phyloP scores from a whole-genome alignment of 2,888 invertebrate species.

The Galerucella pusilla region DNA sequence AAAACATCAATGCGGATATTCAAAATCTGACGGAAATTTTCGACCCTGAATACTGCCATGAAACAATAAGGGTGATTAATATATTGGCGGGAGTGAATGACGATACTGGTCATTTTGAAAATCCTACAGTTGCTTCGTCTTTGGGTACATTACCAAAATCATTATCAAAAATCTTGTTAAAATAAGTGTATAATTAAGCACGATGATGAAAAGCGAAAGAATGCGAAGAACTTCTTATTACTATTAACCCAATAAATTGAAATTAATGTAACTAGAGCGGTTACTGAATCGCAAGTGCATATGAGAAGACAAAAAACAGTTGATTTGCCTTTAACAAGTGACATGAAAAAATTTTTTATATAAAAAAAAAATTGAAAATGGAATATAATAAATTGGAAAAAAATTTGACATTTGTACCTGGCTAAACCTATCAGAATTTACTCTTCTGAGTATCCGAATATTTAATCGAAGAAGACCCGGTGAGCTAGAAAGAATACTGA shows the following conservation, averaged over 20 bases:
- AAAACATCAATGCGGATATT: constrained; percentile 34
- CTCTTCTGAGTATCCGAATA: constrained; percentile 23
- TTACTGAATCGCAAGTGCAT: constrained; percentile 31
- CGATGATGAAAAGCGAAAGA: constrained; percentile 22
- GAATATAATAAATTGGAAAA: no score
- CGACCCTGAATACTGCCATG: constrained; percentile 42
- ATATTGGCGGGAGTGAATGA: constrained; percentile 40
- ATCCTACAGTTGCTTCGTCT: constrained; percentile 42
- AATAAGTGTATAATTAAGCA: constrained; percentile 25
- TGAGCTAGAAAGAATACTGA: constrained; percentile 28
- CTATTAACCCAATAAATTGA: constrained; percentile 21
- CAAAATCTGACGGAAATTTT: constrained; percentile 44
- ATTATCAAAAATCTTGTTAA: constrained; percentile 30
- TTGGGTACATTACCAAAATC: constrained; percentile 45
- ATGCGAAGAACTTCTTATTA: constrained; percentile 22
- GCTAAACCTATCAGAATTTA: constrained; percentile 13
- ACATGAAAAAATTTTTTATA: constrained; percentile 4
- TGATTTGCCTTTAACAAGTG: constrained; percentile 18
- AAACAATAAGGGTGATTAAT: constrained; percentile 40
- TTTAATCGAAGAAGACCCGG: constrained; percentile 35
- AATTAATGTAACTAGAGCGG: constrained; percentile 26
- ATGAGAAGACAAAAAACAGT: constrained; percentile 21
- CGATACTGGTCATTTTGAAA: constrained; percentile 32
- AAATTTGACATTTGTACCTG: no score
- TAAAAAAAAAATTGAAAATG: no score